Base-by-base conservation (phyloP, 1,140 invertebrate species). In the Dinothrombium tinctorium region DNA sequence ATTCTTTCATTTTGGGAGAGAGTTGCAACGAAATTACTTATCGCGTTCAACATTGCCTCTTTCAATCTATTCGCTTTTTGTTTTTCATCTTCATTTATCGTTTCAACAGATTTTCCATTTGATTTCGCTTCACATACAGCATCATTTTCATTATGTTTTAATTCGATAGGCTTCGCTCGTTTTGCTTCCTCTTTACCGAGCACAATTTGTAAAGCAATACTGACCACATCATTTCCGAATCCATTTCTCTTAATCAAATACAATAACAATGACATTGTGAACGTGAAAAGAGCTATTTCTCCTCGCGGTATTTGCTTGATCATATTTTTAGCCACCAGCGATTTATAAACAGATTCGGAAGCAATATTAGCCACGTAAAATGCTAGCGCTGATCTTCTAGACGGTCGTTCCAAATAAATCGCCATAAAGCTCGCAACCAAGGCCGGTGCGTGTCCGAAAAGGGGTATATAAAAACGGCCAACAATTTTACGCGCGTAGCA, bases 281-380 rank as follows among this genome's bases (percentile, higher is more conserved):
- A 11, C 4, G 42, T 22, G 29, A 47, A 47, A n/a, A 47, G 25
- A 2, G 46, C 6, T 8, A 57, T 64, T 57, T 76, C 69, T 17
- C 74, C 76, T 52, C 68, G 54, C 22, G 63, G 62, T 44, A 78
- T 56, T 8, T 67, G 64, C 8, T 54, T 62, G 19, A 74, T 59
- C 5, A 36, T 6, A 19, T 17, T 8, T 15, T 36, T 36, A 52
- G 68, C 54, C 21, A 63, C 62, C 44, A 78, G 55, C 2, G 26
- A n/a, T 37, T 37, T 21, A 29, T 33, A 32, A 23, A 44, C 17
- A 15, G 19, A n/a, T 37, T 48, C 46, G 3, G 38, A 9, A 59
- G 71, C 70, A 53, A 80, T 67, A 61, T 81, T 81, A 33, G 73
- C 71, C 33, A 80, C 73, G 57, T 82, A 81, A 11, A 80, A 58